Base-by-base conservation (phyloP, 2,797 vertebrate species). In the Jordanella pulchra region DNA sequence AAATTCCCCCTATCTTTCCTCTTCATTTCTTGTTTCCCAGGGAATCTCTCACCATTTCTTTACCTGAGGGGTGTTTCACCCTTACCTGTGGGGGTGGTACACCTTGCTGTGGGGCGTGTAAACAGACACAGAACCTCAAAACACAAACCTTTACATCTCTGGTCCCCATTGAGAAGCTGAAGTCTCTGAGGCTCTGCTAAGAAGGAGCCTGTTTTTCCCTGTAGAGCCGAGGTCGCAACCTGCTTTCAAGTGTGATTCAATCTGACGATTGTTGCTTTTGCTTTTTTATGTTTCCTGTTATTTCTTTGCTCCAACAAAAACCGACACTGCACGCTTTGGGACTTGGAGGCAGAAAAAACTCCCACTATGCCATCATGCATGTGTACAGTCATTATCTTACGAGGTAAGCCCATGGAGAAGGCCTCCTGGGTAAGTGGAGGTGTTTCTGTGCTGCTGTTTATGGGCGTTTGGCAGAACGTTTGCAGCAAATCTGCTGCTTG, bases 11-110 rank as follows among this genome's bases (percentile, higher is more conserved):
- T 60, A 45, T 45, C 44, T 56, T 45, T 65, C 73, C 71, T 23
- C 21, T 7, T n/a, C 18, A 25, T 63, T 63, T 15, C 35, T 63
- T 63, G 60, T 44, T 63, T 25, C 73, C 11, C 7, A 56, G 69
- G 68, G 80, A 79, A 77, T 73, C 70, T 35, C 69, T 51, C 83
- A 58, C 80, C 79, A 70, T 79, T 77, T 71, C 79, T 85, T 70
- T 71, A 89, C 91, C 82, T 82, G 72, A 89, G 86, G 89, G 86
- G 72, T 69, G 85, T 89, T 86, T 92, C 85, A 90, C 87, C 89
- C 85, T 89, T 84, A 85, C 89, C 91, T 84, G 76, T 72, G 79
- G 85, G 89, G 90, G 79, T 80, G 71, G 78, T 65, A 74, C 72
- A 90, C 85, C 84, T 88, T 89, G 87, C 86, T 91, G 84, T 73